Percentiles rank a stretch among this genome's conserved stretches.
These are phyloP conservation scores for Calliopum simillimum DNA, from an alignment of 2,888 invertebrate species.

Conservation along the genomic window DNA sequence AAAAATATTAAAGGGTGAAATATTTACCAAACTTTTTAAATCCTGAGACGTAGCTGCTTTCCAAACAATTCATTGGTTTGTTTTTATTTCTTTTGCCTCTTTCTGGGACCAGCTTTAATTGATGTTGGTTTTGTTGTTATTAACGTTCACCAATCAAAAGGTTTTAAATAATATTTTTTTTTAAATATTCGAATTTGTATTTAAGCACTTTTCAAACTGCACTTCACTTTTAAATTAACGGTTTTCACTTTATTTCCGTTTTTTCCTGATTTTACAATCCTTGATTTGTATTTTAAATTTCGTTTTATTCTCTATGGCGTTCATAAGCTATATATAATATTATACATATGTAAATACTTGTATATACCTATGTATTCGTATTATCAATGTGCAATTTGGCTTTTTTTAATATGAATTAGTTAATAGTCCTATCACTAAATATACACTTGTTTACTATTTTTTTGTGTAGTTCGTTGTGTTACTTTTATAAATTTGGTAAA, in stretches of 20 bases:
- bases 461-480: background rate
- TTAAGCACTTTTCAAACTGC: background rate
- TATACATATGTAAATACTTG: too few species aligned
- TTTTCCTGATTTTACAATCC: background rate
- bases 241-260: background rate
- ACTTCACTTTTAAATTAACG: background rate
- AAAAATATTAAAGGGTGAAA: too few species aligned
- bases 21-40: conserved; percentile 57
- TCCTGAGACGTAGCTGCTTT: conserved; percentile 51
- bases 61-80: conserved; percentile 39
- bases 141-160: background rate
- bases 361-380: too few species aligned
- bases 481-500: conserved; percentile 14
- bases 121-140: conserved; percentile 12
- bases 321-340: background rate
- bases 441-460: background rate
- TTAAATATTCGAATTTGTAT: background rate
- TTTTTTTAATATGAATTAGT: too few species aligned
- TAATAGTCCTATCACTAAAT: too few species aligned
- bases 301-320: background rate
- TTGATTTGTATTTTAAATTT: background rate
- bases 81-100: background rate
- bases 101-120: conserved; percentile 29
- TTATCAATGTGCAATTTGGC: too few species aligned
- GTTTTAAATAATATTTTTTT: conserved; percentile 12